Conservation (phyloP, 1,140 invertebrate species). For the Anastatus disparis region DNA sequence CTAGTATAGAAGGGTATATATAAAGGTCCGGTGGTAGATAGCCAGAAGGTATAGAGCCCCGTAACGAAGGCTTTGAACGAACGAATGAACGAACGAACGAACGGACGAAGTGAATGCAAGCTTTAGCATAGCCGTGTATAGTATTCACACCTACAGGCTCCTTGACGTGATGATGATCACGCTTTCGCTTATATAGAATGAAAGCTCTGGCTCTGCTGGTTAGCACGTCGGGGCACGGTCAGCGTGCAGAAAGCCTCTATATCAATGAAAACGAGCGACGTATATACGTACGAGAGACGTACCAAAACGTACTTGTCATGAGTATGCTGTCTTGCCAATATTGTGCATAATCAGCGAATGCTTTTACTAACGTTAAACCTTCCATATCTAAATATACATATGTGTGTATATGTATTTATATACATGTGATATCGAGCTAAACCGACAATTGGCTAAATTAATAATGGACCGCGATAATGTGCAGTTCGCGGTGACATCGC, state of each 20-base stretch:
- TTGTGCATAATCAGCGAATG: constrained; percentile 29
- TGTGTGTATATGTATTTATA: neutral
- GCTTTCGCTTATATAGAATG: neutral
- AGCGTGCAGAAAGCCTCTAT: neutral
- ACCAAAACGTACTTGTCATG: constrained; percentile 11
- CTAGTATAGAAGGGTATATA: too few species aligned
- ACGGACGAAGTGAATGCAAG: neutral
- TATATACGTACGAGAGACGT: neutral
- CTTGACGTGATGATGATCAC: neutral
- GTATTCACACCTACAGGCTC: too few species aligned
- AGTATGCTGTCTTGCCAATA: constrained; percentile 24
- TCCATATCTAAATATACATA: too few species aligned
- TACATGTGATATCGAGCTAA: neutral
- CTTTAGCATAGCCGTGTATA: too few species aligned
- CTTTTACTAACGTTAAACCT: neutral
- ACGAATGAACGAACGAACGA: too few species aligned
- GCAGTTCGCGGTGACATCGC: neutral
- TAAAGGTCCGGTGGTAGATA: too few species aligned
- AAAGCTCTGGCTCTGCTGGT: neutral
- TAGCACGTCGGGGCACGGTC: neutral
- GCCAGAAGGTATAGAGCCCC: too few species aligned
- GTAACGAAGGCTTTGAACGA: constrained; percentile 15
- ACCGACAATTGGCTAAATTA: constrained; percentile 29
- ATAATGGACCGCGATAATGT: neutral
- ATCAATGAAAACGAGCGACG: neutral